Base-by-base conservation (phyloP, 1,140 invertebrate genomes). In the Musca domestica region DNA sequence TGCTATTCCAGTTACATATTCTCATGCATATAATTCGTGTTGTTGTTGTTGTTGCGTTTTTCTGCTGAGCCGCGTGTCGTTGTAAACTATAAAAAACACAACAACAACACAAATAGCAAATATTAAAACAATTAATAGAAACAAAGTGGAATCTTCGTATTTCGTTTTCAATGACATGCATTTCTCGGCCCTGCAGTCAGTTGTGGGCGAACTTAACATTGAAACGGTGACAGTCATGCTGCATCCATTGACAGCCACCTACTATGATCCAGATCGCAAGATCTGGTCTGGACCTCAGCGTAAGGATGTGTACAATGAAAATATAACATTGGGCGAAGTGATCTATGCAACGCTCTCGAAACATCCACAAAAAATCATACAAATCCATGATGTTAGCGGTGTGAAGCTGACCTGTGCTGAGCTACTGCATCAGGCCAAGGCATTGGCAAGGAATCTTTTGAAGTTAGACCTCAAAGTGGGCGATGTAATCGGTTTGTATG, bases 321-420 rank as follows among this genome's bases (percentile, higher is more conserved):
- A 78, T 47, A 74, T 79, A 74, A 78, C 76, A 0, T 69, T 78
- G 1, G 76, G 76, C 17, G 76, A 79, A 64, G 75, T 77, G 1
- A 74, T 74, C 9, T 74, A 75, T 69, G 73, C 71, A 7, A 69
- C 76, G 17, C 67, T 79, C 3, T 71, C 70, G 30, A 64, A 76
- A 47, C 74, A 77, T 67, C 73, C 76, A 15, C 67, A 77, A 20
- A 73, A 77, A 51, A 70, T 78, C 25, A 64, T 78, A 49, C 76
- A 78, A 27, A 70, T 70, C 0, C 72, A 69, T 20, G 76, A 78
- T 64, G 61, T 63, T 1, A 77, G 75, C 0, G 73, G 74, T 1
- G 49, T 72, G 30, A 63, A 73, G 22, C 65, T 75, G 10, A 78
- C 75, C 0, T 75, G 72, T 0, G 48, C 22, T 1, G 69, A 78